These are phyloP conservation scores for Aporrectodea caliginosa DNA, from an alignment of 1,140 invertebrate species.

Conservation along the genomic window DNA sequence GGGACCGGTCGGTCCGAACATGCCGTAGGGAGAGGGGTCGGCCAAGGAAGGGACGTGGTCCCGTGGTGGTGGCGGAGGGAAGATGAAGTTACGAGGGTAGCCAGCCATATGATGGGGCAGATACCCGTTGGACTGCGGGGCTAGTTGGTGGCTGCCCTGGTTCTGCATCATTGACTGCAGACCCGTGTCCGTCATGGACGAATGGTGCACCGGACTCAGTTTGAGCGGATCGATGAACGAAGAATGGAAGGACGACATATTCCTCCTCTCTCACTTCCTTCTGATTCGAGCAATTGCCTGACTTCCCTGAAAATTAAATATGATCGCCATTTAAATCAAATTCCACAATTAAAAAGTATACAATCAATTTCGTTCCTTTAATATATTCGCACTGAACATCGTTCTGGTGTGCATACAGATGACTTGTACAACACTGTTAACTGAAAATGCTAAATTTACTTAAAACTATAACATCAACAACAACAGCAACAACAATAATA, in stretches of 20 bases:
- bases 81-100: not conserved
- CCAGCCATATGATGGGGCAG: not conserved
- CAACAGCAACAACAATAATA: too few relatives aligned
- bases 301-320: too few relatives aligned
- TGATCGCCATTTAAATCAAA: too few relatives aligned
- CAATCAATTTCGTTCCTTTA: too few relatives aligned
- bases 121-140: not conserved
- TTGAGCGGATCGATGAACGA: not conserved
- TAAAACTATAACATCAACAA: too few relatives aligned
- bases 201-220: not conserved
- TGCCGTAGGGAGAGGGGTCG: not conserved
- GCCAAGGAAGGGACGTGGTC: not conserved
- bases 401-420: not conserved
- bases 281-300: too few relatives aligned
- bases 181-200: not conserved
- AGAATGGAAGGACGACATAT: not conserved
- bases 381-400: too few relatives aligned
- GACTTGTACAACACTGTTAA: not conserved
- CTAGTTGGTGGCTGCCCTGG: not conserved
- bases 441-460: not conserved
- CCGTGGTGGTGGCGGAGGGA: not conserved
- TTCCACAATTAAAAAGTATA: too few relatives aligned
- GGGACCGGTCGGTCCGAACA: not conserved
- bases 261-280: too few relatives aligned
- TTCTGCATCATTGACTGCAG: not conserved